Percentiles rank a stretch among this genome's conserved stretches.
Evolutionary conservation across 2,113 vertebrate species (phyloP).

Genomic region (Phyllopteryx taeniolatus): DNA sequence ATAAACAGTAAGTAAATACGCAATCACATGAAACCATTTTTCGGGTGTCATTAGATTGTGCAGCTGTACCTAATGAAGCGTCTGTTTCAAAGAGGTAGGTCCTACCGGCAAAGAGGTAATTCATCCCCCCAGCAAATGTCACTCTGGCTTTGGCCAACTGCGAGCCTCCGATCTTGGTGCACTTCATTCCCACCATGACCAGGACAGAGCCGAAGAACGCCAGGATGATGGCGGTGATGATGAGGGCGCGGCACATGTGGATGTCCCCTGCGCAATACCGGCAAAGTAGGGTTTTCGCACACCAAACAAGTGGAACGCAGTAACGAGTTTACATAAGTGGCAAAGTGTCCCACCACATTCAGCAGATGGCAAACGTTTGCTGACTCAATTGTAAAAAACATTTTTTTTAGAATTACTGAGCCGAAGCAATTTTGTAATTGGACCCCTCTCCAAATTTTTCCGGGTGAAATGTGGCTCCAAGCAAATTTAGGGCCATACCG

Average conservation of each 20-base stretch:
- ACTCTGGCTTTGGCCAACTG: conserved; percentile 86
- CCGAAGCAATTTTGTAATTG: too few species aligned
- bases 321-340: not conserved
- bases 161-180: conserved; percentile 90
- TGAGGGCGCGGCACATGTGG: conserved; percentile 90
- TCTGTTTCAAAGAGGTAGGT: not conserved
- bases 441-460: too few species aligned
- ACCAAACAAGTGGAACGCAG: not conserved
- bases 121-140: conserved; percentile 86
- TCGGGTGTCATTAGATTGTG: too few species aligned
- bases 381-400: too few species aligned
- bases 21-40: too few species aligned
- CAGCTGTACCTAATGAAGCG: too few species aligned
- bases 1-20: too few species aligned
- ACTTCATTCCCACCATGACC: conserved; percentile 94
- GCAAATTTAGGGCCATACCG: too few species aligned
- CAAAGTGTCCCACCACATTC: not conserved
- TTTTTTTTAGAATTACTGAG: too few species aligned
- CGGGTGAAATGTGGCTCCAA: too few species aligned
- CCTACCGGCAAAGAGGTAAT: conserved; percentile 87
- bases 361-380: not conserved
- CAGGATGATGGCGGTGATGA: conserved; percentile 86
- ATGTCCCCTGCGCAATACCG: conserved; percentile 81
- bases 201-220: conserved; percentile 85
- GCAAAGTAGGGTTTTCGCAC: not conserved